Percentiles rank a stretch among this genome's conserved stretches.
Evolutionary conservation across 37 sponge, comb jelly and placozoan species (phyloP).

Genomic region (Dysidea cf. avara): DNA sequence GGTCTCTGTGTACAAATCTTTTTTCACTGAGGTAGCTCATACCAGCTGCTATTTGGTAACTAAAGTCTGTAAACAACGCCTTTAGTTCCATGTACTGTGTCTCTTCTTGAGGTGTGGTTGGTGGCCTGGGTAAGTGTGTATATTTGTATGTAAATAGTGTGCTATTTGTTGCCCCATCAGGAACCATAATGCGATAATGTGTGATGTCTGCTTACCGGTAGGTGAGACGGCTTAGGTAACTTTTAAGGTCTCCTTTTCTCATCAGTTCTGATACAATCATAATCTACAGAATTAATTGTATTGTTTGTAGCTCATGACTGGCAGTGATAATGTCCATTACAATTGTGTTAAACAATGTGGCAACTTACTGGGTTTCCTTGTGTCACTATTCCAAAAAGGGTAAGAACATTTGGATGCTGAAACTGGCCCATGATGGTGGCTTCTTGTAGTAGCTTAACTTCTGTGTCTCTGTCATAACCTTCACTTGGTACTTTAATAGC

Average conservation of each 20-base stretch:
- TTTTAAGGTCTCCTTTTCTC: slow-evolving; percentile 55
- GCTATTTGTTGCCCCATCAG: too few species aligned
- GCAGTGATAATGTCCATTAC: background rate
- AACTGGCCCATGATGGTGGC: slow-evolving; percentile 82
- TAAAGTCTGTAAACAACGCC: slow-evolving; percentile 12
- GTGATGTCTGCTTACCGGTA: too few species aligned
- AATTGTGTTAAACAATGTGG: background rate
- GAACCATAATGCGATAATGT: too few species aligned
- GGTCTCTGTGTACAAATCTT: slow-evolving; percentile 68
- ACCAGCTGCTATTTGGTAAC: slow-evolving; percentile 53
- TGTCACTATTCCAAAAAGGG: slow-evolving; percentile 71
- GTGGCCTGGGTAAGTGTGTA: too few species aligned
- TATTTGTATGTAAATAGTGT: too few species aligned
- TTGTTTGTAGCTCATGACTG: background rate
- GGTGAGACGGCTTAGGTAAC: slow-evolving; percentile 20
- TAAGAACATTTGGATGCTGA: slow-evolving; percentile 63
- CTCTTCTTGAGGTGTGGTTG: too few species aligned
- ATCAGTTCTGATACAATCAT: slow-evolving; percentile 77
- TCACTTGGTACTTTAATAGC: slow-evolving; percentile 61
- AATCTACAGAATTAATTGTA: slow-evolving; percentile 22
- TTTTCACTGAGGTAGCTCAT: slow-evolving; percentile 62
- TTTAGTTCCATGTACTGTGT: background rate
- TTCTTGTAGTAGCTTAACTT: slow-evolving; percentile 74
- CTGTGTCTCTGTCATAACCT: slow-evolving; percentile 6
- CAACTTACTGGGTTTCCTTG: slow-evolving; percentile 61